Percentiles rank a stretch among this genome's conserved stretches.
These are phyloP conservation scores for Eupithecia exiguata DNA, from an alignment of 2,888 invertebrate species.

Conservation along the genomic window DNA sequence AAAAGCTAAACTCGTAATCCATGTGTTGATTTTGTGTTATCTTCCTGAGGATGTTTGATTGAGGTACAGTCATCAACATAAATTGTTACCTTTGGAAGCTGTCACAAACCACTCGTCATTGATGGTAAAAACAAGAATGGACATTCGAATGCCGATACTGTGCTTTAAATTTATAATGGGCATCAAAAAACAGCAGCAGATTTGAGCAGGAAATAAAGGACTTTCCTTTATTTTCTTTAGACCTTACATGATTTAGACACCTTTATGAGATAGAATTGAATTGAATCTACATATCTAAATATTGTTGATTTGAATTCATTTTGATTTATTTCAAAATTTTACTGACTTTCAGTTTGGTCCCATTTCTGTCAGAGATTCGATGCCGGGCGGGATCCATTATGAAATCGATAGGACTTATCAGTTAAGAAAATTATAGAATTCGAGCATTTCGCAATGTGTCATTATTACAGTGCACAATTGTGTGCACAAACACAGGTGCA, in stretches of 20 bases:
- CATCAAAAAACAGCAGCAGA: neutral
- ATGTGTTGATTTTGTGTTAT: conserved; percentile 31
- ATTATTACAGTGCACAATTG: too few species aligned
- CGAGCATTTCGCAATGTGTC: too few species aligned
- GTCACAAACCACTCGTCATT: neutral
- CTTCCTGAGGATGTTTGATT: conserved; percentile 22
- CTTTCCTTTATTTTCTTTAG: too few species aligned
- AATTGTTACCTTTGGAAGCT: neutral
- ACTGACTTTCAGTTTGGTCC: neutral
- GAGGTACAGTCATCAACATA: neutral
- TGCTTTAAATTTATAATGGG: neutral
- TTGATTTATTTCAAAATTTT: too few species aligned
- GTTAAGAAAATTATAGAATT: too few species aligned
- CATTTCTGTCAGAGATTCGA: neutral
- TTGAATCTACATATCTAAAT: too few species aligned
- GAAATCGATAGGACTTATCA: too few species aligned
- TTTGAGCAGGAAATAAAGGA: too few species aligned
- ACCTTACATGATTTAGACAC: too few species aligned
- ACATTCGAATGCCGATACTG: neutral
- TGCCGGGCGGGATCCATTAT: neutral
- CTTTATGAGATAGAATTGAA: too few species aligned
- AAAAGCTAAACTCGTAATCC: conserved; percentile 10
- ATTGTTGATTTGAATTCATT: too few species aligned
- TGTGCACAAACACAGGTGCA: too few species aligned
- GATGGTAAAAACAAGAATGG: neutral